Evolutionary conservation across 2,113 vertebrate genomes (phyloP).

Genomic region (Festucalex cinctus): DNA sequence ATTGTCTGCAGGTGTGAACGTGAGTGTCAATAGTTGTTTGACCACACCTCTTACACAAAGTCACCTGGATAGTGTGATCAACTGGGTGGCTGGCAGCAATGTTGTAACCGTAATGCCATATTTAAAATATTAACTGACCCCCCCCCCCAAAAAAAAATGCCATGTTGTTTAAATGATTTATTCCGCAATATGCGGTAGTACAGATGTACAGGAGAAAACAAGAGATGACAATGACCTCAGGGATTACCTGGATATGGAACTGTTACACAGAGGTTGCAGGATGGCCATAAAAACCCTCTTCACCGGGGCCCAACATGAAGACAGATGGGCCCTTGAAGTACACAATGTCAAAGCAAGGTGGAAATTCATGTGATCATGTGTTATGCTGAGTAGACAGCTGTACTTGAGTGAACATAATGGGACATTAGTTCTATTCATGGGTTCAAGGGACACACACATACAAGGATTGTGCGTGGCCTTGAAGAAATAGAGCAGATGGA

Average conservation of each 20-base stretch:
- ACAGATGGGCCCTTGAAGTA: slow-evolving; percentile 10
- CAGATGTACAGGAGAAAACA: not conserved
- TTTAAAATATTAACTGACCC: too few species aligned
- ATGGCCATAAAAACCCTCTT: not conserved
- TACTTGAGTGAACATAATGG: slow-evolving; percentile 23
- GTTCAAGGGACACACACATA: slow-evolving; percentile 24
- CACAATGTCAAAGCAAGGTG: not conserved
- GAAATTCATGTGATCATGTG: slow-evolving; percentile 22
- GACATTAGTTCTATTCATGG: slow-evolving; percentile 26
- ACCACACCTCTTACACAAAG: not conserved
- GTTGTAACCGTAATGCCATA: not conserved
- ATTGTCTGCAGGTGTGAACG: not conserved
- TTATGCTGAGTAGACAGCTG: slow-evolving; percentile 16
- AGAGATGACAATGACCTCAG: not conserved
- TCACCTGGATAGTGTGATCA: not conserved
- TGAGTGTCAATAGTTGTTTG: not conserved
- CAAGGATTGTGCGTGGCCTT: slow-evolving; percentile 17
- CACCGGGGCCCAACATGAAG: slow-evolving; percentile 5
- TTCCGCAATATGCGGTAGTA: not conserved
- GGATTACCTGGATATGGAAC: not conserved
- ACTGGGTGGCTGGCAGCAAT: not conserved
- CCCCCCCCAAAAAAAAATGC: too few species aligned
- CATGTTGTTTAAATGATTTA: too few species aligned
- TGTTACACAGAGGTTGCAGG: not conserved
- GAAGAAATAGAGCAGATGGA: slow-evolving; percentile 13